Conservation (phyloP, 2,113 vertebrate species). For the Stigmatopora nigra region DNA sequence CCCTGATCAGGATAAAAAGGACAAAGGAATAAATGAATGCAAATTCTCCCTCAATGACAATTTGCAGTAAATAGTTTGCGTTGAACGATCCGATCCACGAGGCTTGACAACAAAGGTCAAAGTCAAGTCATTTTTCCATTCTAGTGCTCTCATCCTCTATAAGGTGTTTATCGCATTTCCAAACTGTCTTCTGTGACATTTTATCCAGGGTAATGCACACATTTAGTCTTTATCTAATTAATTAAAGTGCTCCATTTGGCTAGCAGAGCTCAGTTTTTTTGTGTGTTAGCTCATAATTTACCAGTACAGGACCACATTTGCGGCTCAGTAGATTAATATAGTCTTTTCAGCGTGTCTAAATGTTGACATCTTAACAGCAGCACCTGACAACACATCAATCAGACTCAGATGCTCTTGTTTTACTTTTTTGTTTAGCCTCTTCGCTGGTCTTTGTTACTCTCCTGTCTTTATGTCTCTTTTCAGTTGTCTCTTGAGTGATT, state of each 20-base stretch:
- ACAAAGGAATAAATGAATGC: background rate
- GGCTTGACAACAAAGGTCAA: background rate
- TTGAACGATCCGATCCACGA: background rate
- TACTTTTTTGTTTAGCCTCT: constrained; percentile 11
- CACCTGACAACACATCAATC: constrained; percentile 35
- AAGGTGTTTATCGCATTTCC: background rate
- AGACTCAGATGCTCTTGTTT: constrained; percentile 25
- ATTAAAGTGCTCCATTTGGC: background rate
- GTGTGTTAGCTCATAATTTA: background rate
- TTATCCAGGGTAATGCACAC: background rate
- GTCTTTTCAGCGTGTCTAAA: constrained; percentile 1
- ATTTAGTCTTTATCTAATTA: background rate
- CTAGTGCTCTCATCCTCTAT: background rate
- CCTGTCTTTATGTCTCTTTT: background rate
- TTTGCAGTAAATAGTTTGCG: background rate
- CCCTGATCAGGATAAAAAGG: background rate
- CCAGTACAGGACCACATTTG: background rate
- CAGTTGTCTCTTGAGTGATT: constrained; percentile 8
- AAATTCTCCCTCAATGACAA: background rate
- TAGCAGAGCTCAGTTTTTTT: background rate
- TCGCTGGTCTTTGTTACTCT: background rate
- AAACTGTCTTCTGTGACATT: background rate
- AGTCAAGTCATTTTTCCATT: background rate
- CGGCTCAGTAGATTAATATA: background rate
- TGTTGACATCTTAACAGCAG: constrained; percentile 33